Conservation (phyloP, 2,888 invertebrate species). For the Cerastis leucographa region DNA sequence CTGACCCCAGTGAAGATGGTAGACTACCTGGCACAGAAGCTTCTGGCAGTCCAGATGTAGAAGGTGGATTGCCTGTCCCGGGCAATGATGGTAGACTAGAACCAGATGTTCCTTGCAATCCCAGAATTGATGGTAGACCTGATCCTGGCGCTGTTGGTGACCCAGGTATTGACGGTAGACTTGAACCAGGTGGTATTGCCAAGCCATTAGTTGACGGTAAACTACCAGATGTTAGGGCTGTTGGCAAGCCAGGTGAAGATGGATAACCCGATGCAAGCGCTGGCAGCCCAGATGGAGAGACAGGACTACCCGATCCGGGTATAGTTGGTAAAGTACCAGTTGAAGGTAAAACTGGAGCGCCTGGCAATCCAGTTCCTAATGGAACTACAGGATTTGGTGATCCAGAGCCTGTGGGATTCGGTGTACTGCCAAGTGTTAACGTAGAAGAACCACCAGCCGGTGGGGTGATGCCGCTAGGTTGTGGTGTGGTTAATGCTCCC, state of each 20-base stretch:
- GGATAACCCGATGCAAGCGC: not conserved
- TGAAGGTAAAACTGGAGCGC: not conserved
- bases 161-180: not conserved
- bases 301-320: not conserved
- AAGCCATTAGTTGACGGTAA: not conserved
- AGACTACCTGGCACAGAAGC: not conserved
- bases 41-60: not conserved
- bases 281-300: not conserved
- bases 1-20: not conserved
- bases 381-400: slow-evolving; percentile 3
- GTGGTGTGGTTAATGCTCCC: too few species aligned
- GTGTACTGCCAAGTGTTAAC: not conserved
- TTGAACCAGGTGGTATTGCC: not conserved
- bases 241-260: not conserved
- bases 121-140: not conserved
- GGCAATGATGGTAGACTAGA: not conserved
- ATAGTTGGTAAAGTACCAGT: not conserved
- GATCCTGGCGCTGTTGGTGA: not conserved
- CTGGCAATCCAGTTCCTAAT: not conserved
- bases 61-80: not conserved
- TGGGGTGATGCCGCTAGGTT: too few species aligned
- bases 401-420: not conserved
- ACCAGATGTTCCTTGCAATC: not conserved
- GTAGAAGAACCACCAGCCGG: not conserved
- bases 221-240: not conserved